Conservation (phyloP, 1,140 invertebrate genomes). For the Dreissena rostriformis region DNA sequence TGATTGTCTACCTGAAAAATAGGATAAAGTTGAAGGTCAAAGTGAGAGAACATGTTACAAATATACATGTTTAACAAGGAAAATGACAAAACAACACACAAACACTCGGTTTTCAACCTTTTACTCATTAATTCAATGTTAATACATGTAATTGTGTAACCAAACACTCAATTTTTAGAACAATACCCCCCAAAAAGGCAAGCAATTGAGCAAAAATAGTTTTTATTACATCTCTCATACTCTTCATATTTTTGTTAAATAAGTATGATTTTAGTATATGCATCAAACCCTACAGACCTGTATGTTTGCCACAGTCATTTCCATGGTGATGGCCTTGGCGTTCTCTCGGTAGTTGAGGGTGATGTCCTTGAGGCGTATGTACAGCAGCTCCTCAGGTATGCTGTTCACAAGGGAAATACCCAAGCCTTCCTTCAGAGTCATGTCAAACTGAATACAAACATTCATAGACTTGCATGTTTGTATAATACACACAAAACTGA, state of each 20-base stretch:
- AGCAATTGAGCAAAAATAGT: no score
- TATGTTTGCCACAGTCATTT: constrained; percentile 88
- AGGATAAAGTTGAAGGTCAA: neutral
- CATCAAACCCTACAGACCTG: no score
- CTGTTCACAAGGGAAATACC: constrained; percentile 87
- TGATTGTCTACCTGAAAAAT: constrained; percentile 89
- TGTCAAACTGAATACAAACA: constrained; percentile 65
- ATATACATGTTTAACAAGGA: no score
- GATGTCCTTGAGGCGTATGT: constrained; percentile 88
- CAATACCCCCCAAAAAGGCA: no score
- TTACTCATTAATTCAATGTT: neutral
- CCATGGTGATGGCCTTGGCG: constrained; percentile 84
- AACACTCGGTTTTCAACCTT: no score
- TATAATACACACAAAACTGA: no score
- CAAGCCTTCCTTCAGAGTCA: constrained; percentile 85
- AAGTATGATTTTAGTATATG: no score
- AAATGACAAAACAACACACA: no score
- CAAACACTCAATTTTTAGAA: constrained; percentile 61
- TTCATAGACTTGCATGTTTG: neutral
- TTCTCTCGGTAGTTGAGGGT: constrained; percentile 86
- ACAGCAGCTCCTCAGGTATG: constrained; percentile 91
- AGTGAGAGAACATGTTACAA: no score
- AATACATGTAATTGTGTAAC: constrained; percentile 80
- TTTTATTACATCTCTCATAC: no score
- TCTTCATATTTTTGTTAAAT: no score